Conservation (phyloP, 2,113 vertebrate species). For the Rana temporaria region DNA sequence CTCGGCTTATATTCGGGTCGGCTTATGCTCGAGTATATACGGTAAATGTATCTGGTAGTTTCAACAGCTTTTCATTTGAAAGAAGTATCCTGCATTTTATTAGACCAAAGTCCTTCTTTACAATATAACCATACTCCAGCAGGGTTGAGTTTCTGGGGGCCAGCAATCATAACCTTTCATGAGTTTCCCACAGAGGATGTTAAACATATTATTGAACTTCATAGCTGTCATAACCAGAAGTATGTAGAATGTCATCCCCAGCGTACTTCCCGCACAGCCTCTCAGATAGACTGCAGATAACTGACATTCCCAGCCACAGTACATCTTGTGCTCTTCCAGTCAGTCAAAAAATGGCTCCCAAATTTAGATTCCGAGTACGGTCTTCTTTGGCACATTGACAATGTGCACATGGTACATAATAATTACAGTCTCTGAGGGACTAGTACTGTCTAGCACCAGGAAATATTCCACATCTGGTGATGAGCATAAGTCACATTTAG, state of each 20-base stretch:
- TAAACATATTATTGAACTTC: slow-evolving; percentile 26
- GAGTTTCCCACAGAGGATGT: slow-evolving; percentile 14
- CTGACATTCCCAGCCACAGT: slow-evolving; percentile 10
- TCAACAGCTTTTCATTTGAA: no score
- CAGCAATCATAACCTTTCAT: neutral
- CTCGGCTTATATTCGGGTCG: no score
- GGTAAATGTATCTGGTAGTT: no score
- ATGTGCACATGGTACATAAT: slow-evolving; percentile 33
- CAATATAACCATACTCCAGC: neutral
- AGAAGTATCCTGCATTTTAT: no score
- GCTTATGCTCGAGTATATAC: no score
- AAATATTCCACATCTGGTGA: slow-evolving; percentile 49
- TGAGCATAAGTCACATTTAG: slow-evolving; percentile 30
- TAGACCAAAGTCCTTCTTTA: no score
- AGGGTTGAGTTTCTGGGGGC: neutral
- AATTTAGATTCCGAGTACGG: neutral
- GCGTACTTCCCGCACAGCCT: neutral
- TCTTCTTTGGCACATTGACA: slow-evolving; percentile 1
- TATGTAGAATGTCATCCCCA: neutral
- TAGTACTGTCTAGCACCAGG: slow-evolving; percentile 29
- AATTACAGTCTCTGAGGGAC: slow-evolving; percentile 25
- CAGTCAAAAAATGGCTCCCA: slow-evolving; percentile 30
- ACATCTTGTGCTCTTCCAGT: neutral
- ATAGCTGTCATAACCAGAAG: slow-evolving; percentile 27
- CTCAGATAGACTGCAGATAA: neutral